Percentiles rank a stretch among this genome's conserved stretches.
These are phyloP conservation scores for Drosophila heteroneura DNA, from an alignment of 2,888 invertebrate genomes.

Conservation along the genomic window DNA sequence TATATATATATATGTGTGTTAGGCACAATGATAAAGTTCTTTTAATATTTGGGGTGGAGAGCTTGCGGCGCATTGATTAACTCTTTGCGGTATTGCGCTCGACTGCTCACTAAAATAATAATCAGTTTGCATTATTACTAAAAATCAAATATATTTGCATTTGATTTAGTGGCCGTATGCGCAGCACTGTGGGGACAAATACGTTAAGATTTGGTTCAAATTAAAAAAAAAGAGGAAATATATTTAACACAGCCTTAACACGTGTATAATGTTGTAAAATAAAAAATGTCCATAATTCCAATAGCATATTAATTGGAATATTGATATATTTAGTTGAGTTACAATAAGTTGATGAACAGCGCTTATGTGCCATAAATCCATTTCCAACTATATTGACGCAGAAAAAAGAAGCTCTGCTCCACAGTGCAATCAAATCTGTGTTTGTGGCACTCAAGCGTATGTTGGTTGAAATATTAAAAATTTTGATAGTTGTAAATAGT, in stretches of 20 bases:
- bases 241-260: background rate
- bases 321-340: background rate
- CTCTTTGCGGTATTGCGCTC: constrained; percentile 55
- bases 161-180: constrained; percentile 20
- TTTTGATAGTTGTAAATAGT: constrained; percentile 8
- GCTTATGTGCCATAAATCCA: no score
- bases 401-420: background rate
- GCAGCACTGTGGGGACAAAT: constrained; percentile 15
- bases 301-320: background rate
- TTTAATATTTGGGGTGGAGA: constrained; percentile 38
- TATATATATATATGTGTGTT: background rate
- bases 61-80: constrained; percentile 70
- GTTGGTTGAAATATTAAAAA: background rate
- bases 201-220: background rate
- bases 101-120: constrained; percentile 45
- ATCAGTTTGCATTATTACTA: constrained; percentile 51
- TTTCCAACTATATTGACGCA: no score
- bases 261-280: background rate
- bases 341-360: background rate
- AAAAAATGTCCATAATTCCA: background rate
- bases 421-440: background rate
- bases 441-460: background rate
- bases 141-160: constrained; percentile 54
- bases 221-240: background rate
- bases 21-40: constrained; percentile 34